These are phyloP conservation scores for Calephelis perditalis DNA, from an alignment of 2,888 invertebrate species.

Conservation along the genomic window DNA sequence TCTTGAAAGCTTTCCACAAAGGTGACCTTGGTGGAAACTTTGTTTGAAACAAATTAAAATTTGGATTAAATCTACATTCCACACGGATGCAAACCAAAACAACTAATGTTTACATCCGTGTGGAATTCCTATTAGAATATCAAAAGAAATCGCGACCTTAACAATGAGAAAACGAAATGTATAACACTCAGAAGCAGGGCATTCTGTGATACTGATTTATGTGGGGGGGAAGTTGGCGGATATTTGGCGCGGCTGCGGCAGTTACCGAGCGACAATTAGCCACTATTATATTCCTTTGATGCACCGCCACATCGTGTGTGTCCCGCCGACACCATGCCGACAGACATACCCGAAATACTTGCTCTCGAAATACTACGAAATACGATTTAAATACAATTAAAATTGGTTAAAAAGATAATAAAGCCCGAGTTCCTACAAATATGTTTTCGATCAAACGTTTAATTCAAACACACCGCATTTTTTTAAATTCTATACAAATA, in stretches of 20 bases:
- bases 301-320: constrained; percentile 17
- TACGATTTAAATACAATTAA: constrained; percentile 1
- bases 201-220: not conserved
- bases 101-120: too few relatives aligned
- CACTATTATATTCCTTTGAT: constrained; percentile 25
- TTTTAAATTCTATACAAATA: too few relatives aligned
- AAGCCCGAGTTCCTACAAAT: too few relatives aligned
- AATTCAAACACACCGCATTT: too few relatives aligned
- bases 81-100: too few relatives aligned
- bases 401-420: not conserved
- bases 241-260: not conserved
- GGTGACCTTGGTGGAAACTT: too few relatives aligned
- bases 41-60: too few relatives aligned
- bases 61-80: too few relatives aligned
- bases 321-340: constrained; percentile 11
- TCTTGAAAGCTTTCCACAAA: too few relatives aligned
- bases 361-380: not conserved
- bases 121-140: too few relatives aligned
- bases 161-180: not conserved
- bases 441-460: too few relatives aligned
- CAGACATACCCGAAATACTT: not conserved
- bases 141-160: too few relatives aligned
- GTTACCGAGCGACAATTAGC: constrained; percentile 17
- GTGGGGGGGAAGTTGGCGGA: not conserved
- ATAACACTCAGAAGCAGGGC: not conserved